A percentile compares a stretch with the other conserved stretches of the same genome.
Evolutionary conservation across 2,113 vertebrate genomes (phyloP).

Genomic region (Conger conger): DNA sequence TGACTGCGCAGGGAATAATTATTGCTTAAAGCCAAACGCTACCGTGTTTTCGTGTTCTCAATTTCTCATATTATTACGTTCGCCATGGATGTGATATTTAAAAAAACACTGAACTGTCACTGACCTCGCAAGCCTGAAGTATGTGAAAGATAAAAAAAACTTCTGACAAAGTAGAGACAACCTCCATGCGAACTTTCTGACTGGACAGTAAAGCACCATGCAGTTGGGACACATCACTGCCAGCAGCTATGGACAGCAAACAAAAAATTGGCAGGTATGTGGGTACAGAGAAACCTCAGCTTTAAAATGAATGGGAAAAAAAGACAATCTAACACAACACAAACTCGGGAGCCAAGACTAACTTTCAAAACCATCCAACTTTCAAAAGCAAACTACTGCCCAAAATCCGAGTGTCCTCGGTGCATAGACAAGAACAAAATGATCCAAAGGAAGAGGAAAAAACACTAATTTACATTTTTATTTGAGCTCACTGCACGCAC

Average conservation of each 20-base stretch:
- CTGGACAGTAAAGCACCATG: too few species aligned
- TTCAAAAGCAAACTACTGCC: background rate
- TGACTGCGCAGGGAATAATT: background rate
- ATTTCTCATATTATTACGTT: background rate
- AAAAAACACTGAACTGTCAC: background rate
- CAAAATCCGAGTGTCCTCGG: too few species aligned
- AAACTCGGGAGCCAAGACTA: background rate
- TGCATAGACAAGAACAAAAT: too few species aligned
- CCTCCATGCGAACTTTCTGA: too few species aligned
- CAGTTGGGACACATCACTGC: too few species aligned
- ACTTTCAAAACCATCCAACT: background rate
- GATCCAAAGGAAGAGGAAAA: too few species aligned
- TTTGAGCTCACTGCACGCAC: too few species aligned
- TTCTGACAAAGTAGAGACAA: background rate
- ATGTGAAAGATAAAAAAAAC: background rate
- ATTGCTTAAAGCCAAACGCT: background rate
- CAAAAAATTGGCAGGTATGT: background rate
- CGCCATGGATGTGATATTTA: background rate
- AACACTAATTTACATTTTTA: too few species aligned
- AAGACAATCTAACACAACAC: background rate
- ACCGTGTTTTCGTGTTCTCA: background rate
- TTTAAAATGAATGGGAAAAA: background rate
- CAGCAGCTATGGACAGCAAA: too few species aligned
- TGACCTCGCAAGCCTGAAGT: background rate
- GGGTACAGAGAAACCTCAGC: background rate